A percentile compares a stretch with the other conserved stretches of the same genome.
phyloP scores from a whole-genome alignment of 2,888 invertebrate species.

The Corythucha ciliata region DNA sequence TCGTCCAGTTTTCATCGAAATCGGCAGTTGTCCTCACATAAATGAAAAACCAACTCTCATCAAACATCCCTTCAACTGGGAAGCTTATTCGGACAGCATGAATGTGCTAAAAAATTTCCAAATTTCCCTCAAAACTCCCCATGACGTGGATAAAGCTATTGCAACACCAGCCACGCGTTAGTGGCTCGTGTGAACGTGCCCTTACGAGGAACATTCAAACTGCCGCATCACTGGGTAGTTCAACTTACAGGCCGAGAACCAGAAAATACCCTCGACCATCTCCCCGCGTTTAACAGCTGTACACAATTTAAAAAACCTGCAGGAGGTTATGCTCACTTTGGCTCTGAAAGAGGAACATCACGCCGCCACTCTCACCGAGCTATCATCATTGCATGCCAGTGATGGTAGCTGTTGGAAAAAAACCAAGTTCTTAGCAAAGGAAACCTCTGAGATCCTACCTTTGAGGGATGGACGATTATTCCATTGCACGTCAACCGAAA shows the following conservation, averaged over 20 bases:
- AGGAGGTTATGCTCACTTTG: neutral
- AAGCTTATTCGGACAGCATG: conserved; percentile 1
- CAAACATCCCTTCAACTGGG: conserved; percentile 12
- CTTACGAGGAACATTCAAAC: neutral
- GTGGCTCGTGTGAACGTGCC: neutral
- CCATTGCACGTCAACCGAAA: conserved; percentile 6
- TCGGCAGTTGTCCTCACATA: conserved; percentile 8
- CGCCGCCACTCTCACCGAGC: neutral
- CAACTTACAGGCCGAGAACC: too few relatives aligned
- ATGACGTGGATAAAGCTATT: conserved; percentile 11
- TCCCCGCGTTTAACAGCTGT: neutral
- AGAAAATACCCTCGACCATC: too few relatives aligned
- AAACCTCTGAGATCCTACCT: conserved; percentile 3
- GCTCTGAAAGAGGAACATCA: neutral
- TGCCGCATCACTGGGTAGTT: neutral
- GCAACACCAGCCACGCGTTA: conserved; percentile 5
- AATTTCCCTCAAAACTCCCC: conserved; percentile 8
- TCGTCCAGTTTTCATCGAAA: conserved; percentile 12
- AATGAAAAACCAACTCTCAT: neutral
- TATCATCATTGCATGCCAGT: neutral
- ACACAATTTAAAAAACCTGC: conserved; percentile 5
- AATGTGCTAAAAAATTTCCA: conserved; percentile 1
- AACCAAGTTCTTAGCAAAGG: neutral
- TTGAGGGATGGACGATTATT: neutral
- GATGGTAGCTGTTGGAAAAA: conserved; percentile 12